Evolutionary conservation across 2,888 invertebrate species (phyloP).

Genomic region (Sialis fuliginosa): DNA sequence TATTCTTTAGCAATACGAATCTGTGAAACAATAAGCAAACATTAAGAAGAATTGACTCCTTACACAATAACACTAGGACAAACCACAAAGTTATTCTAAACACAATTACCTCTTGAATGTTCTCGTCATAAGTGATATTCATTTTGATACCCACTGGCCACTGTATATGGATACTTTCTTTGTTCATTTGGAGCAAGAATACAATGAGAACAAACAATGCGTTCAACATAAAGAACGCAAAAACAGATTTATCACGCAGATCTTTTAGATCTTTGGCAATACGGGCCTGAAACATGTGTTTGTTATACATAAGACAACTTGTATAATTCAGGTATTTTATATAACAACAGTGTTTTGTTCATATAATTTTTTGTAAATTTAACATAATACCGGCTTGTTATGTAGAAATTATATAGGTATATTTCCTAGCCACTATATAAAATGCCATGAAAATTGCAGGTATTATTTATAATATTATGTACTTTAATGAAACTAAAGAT

Average conservation of each 20-base stretch:
- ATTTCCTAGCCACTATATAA: too few species aligned
- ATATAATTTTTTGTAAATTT: too few species aligned
- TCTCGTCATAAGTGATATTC: constrained; percentile 81
- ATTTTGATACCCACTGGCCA: constrained; percentile 93
- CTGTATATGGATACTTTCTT: constrained; percentile 87
- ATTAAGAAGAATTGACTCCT: not conserved
- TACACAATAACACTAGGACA: too few species aligned
- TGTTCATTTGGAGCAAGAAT: constrained; percentile 95
- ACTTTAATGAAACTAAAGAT: too few species aligned
- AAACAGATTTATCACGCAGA: constrained; percentile 85
- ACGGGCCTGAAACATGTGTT: constrained; percentile 56
- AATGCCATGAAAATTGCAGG: too few species aligned
- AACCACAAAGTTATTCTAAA: constrained; percentile 7
- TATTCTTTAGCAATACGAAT: constrained; percentile 77
- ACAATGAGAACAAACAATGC: constrained; percentile 97
- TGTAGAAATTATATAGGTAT: too few species aligned
- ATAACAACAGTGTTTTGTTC: too few species aligned
- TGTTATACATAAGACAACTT: too few species aligned
- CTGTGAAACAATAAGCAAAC: constrained; percentile 25
- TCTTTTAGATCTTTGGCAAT: constrained; percentile 84
- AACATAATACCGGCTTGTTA: too few species aligned
- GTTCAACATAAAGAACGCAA: constrained; percentile 97
- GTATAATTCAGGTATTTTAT: too few species aligned
- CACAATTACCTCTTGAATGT: constrained; percentile 75
- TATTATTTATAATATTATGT: too few species aligned